Conservation (phyloP, 2,797 vertebrate species). For the Enteromius afrohamiltoni region DNA sequence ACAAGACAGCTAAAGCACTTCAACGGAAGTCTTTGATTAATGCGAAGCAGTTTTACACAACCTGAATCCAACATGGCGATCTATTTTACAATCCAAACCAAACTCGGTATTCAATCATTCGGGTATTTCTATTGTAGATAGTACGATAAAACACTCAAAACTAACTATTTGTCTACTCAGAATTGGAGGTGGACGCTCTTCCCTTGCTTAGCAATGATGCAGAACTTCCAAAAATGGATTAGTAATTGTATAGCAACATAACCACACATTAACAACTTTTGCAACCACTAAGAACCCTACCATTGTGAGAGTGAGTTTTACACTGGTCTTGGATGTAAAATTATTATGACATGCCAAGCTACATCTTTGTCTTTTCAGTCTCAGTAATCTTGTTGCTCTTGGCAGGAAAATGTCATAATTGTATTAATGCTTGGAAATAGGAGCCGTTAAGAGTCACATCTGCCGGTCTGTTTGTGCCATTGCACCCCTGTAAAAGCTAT, state of each 20-base stretch:
- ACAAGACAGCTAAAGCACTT: constrained; percentile 26
- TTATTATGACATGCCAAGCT: not conserved
- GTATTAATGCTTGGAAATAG: constrained; percentile 60
- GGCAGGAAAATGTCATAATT: constrained; percentile 33
- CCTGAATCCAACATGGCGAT: constrained; percentile 50
- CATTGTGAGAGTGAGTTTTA: not conserved
- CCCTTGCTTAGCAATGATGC: not conserved
- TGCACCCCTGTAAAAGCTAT: constrained; percentile 54
- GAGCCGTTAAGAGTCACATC: constrained; percentile 48
- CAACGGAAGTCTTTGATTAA: not conserved
- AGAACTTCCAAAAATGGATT: not conserved
- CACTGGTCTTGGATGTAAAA: not conserved
- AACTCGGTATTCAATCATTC: not conserved
- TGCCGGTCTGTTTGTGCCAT: constrained; percentile 34
- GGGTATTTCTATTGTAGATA: not conserved
- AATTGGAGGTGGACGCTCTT: not conserved
- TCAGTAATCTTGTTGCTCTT: constrained; percentile 29
- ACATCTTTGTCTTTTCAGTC: constrained; percentile 14
- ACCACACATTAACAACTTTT: not conserved
- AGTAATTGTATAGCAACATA: not conserved
- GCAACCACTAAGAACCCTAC: not conserved
- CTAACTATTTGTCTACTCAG: not conserved
- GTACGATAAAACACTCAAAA: not conserved
- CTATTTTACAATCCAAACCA: not conserved
- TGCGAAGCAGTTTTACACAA: not conserved